Percentiles rank a stretch among this genome's conserved stretches.
Evolutionary conservation across 1,140 invertebrate species (phyloP).

Genomic region (Drosophila mayri): DNA sequence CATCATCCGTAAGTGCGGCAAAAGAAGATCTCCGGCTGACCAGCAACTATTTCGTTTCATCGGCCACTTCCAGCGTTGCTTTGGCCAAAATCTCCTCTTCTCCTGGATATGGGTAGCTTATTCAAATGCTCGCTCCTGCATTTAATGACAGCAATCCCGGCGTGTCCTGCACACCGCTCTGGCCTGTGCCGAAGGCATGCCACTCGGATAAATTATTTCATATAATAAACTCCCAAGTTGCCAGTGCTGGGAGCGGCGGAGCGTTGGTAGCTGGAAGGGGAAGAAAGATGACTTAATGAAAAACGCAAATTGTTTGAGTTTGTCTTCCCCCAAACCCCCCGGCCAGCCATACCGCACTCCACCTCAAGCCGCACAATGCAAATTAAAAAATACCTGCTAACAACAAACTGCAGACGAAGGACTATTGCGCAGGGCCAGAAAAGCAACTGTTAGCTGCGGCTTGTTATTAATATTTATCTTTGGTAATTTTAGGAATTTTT

Average conservation of each 20-base stretch:
- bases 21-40: slow-evolving; percentile 9
- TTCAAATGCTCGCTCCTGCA: slow-evolving; percentile 65
- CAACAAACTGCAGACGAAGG: slow-evolving; percentile 41
- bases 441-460: slow-evolving; percentile 66
- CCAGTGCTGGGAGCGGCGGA: neutral
- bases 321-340: slow-evolving; percentile 30
- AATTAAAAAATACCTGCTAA: slow-evolving; percentile 76
- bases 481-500: slow-evolving; percentile 83
- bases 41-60: slow-evolving; percentile 24
- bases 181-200: slow-evolving; percentile 47
- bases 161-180: slow-evolving; percentile 18
- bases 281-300: slow-evolving; percentile 75
- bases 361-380: slow-evolving; percentile 56
- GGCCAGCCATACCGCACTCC: neutral
- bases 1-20: slow-evolving; percentile 32
- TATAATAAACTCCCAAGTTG: slow-evolving; percentile 73
- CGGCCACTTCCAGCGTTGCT: slow-evolving; percentile 6
- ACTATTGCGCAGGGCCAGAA: slow-evolving; percentile 33
- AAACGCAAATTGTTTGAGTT: slow-evolving; percentile 82
- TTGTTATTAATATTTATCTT: slow-evolving; percentile 83
- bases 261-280: neutral
- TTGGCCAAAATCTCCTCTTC: neutral
- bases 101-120: slow-evolving; percentile 23
- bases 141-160: slow-evolving; percentile 72
- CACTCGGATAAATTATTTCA: slow-evolving; percentile 76